Evolutionary conservation across 2,888 invertebrate species (phyloP), one percentile per base, ranked within the genome.

Genomic region (Eurytoma californica): DNA sequence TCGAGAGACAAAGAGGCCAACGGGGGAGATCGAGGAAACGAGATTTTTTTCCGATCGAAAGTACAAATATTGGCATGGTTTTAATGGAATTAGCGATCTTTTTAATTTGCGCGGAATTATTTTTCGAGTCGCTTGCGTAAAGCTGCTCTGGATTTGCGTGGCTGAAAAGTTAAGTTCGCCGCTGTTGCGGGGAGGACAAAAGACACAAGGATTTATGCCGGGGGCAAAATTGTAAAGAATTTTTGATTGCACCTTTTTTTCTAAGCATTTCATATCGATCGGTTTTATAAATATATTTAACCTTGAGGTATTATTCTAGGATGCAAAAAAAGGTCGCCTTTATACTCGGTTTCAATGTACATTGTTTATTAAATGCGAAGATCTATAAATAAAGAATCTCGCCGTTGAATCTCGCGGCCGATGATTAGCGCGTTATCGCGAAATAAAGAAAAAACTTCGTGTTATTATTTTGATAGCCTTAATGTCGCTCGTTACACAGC

Each of bases 61-160:
- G 14, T 3, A 3, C 24, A 60, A 60, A 60, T 24, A 14, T 60
- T 60, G 60, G 24, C 2, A 12, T 2, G 24, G 60, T 12, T 60
- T 60, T 24, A 14, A 60, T 60, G 14, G 60, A 24, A 24, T 60
- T 24, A 24, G 5, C 14, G 24, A 28, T 60, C 4, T 12, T 24
- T 60, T 60, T 60, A 3, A 24, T 20, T n/a, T 57, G 20, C n/a
- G 57, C 20, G 20, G 18, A 12, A n/a, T 20, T 20, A 20, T 20
- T 57, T 18, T n/a, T 57, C n/a, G 9, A 57, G 39, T 39, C 57
- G 57, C 57, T 57, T 57, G 20, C 20, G 57, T 57, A 57, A 57
- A 57, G 39, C 9, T 12, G 57, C 18, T 7, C 7, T 12, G 18
- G 57, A 57, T 18, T n/a, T n/a, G 57, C 57, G n/a, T 5, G 57